Base-by-base conservation (phyloP, 1,140 invertebrate species). In the Apis laboriosa region DNA sequence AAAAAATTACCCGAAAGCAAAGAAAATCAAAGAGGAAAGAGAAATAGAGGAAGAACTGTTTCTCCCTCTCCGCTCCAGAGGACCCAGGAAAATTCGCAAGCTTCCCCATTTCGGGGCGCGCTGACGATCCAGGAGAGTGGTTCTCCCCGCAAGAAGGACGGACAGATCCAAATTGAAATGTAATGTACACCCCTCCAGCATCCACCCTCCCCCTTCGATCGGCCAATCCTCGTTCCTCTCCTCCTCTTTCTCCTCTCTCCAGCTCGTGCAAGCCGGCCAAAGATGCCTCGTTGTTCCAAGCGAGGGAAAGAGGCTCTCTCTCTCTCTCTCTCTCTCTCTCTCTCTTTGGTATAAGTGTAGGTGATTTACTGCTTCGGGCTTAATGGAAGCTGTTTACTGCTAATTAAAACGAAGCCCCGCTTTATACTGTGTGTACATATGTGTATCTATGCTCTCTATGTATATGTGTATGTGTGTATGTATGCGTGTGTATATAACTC, bases 341-440 rank as follows among this genome's bases (percentile, higher is more conserved):
- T 9, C 13, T 60, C 9, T 67, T 0, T 1, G 53, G 72, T 89
- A 86, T 91, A 92, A 92, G 91, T 91, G 90, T 88, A 88, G 87
- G 88, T 93, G 90, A 93, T 93, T 92, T 92, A 92, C 91, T 85
- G 90, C 90, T 90, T 77, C 86, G 83, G 87, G 90, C 90, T 92
- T 92, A 93, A 93, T 92, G 91, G 91, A 90, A 88, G 88, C 92
- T 92, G 91, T 93, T 93, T 93, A 92, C 92, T 92, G 92, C 92
- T 93, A 93, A 93, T 93, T 93, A 93, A 93, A 93, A 92, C 90
- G 89, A 90, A 92, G 89, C 88, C 88, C 88, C 89, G 90, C 73
- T 93, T 92, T 92, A 93, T 92, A 89, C 77, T 63, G 64, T 86
- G 71, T 79, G 82, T 85, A 70, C 70, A 13, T 1, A 24, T n/a